phyloP scores from a whole-genome alignment of 1,140 invertebrate species.

The Drosophila persimilis region DNA sequence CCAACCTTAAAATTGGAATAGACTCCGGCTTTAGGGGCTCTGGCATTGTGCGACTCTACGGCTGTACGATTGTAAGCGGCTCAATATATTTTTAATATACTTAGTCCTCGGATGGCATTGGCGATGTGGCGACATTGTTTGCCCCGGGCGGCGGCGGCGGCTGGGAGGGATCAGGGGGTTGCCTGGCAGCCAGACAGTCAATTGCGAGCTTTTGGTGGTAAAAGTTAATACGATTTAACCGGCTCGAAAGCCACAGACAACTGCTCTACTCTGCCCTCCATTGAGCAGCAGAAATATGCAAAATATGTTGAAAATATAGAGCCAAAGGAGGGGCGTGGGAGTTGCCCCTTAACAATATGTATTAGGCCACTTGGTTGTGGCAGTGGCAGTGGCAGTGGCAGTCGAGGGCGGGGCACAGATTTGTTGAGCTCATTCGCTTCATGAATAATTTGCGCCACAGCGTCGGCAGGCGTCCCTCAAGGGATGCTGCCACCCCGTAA shows the following conservation, averaged over 20 bases:
- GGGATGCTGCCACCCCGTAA: not conserved
- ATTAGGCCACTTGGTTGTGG: constrained; percentile 74
- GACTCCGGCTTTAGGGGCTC: constrained; percentile 33
- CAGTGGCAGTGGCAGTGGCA: constrained; percentile 4
- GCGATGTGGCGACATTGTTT: constrained; percentile 40
- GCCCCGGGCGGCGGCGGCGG: not conserved
- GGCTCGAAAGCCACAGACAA: constrained; percentile 67
- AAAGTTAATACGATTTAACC: constrained; percentile 80
- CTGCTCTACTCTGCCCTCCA: not conserved
- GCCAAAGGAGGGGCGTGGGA: constrained; percentile 12
- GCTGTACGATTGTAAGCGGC: constrained; percentile 66
- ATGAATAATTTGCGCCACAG: constrained; percentile 78
- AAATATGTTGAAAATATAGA: constrained; percentile 52
- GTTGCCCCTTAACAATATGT: constrained; percentile 70
- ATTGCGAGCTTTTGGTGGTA: constrained; percentile 56
- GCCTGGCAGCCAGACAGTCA: constrained; percentile 33
- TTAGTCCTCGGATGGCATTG: constrained; percentile 49
- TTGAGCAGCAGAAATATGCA: constrained; percentile 59
- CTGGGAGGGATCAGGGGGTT: too few species aligned
- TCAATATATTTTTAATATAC: constrained; percentile 81
- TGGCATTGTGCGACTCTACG: constrained; percentile 54
- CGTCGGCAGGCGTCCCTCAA: constrained; percentile 55
- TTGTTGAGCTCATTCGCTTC: constrained; percentile 79
- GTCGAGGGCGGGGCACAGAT: constrained; percentile 53
- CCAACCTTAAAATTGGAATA: constrained; percentile 56